A percentile compares a stretch with the other conserved stretches of the same genome.
Conservation (phyloP, 2,888 invertebrate genomes). For the Lasius platythorax region DNA sequence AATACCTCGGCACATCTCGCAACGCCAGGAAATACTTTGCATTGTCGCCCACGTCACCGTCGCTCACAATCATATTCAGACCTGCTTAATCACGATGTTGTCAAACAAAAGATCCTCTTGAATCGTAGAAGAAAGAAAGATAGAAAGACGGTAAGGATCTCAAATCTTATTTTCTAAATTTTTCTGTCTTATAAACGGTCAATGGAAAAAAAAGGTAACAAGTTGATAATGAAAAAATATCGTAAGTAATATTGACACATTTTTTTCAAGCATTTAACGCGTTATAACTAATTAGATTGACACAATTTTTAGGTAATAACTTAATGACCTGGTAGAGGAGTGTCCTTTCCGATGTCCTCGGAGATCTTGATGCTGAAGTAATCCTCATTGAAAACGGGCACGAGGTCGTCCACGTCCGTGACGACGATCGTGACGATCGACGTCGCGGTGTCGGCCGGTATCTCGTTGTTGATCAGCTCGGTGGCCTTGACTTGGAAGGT, state of each 20-base stretch:
- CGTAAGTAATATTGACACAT: background rate
- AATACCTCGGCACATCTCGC: constrained; percentile 86
- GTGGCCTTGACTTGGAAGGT: constrained; percentile 91
- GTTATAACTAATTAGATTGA: background rate
- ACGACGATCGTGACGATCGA: constrained; percentile 92
- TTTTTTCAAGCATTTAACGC: background rate
- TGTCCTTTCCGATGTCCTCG: constrained; percentile 91
- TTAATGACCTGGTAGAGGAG: constrained; percentile 87
- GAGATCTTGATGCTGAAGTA: constrained; percentile 91
- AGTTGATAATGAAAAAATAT: background rate
- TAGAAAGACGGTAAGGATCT: background rate
- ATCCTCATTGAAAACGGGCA: constrained; percentile 90
- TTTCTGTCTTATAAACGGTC: background rate
- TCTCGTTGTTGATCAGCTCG: constrained; percentile 91
- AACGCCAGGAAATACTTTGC: constrained; percentile 90
- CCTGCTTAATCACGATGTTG: constrained; percentile 83
- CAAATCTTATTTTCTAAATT: background rate
- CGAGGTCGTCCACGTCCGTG: constrained; percentile 92
- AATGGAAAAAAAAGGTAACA: background rate
- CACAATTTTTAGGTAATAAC: background rate
- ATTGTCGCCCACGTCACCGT: constrained; percentile 91
- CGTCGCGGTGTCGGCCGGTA: constrained; percentile 90
- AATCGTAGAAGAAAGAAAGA: background rate
- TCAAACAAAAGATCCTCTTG: background rate
- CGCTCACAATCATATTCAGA: constrained; percentile 91